phyloP scores from a whole-genome alignment of 2,113 vertebrate species.

The Perognathus longimembris region DNA sequence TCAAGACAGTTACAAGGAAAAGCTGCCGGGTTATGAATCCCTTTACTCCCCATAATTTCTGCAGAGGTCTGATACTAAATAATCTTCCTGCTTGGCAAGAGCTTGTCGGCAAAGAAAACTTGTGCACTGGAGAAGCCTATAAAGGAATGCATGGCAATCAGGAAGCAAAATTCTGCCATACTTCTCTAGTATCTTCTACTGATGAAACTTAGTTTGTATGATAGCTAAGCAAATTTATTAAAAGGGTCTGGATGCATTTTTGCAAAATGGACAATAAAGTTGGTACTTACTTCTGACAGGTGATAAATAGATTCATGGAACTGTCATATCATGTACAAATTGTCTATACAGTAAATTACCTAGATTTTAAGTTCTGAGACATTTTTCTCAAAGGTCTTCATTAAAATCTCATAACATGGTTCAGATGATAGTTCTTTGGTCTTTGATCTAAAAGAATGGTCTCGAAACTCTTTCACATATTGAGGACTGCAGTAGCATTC shows the following conservation, averaged over 20 bases:
- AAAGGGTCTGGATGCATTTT: constrained; percentile 5
- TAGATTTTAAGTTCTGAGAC: neutral
- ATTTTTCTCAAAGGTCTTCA: neutral
- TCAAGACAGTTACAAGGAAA: neutral
- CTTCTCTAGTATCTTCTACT: neutral
- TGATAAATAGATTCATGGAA: neutral
- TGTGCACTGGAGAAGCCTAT: neutral
- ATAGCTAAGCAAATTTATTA: neutral
- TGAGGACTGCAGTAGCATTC: neutral
- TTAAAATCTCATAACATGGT: neutral
- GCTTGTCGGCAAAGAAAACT: neutral
- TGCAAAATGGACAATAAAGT: constrained; percentile 36
- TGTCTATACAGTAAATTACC: neutral
- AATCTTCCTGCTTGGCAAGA: neutral
- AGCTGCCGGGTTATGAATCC: neutral
- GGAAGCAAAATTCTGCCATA: neutral
- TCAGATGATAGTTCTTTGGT: neutral
- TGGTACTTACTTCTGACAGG: constrained; percentile 41
- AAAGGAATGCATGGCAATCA: neutral
- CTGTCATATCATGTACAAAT: neutral
- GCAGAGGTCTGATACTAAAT: neutral
- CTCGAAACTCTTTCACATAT: neutral
- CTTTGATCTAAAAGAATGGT: neutral
- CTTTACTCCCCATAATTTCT: neutral
- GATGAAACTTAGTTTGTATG: neutral